phyloP scores from a whole-genome alignment of 2,113 vertebrate species.

The Muscicapa adusta region DNA sequence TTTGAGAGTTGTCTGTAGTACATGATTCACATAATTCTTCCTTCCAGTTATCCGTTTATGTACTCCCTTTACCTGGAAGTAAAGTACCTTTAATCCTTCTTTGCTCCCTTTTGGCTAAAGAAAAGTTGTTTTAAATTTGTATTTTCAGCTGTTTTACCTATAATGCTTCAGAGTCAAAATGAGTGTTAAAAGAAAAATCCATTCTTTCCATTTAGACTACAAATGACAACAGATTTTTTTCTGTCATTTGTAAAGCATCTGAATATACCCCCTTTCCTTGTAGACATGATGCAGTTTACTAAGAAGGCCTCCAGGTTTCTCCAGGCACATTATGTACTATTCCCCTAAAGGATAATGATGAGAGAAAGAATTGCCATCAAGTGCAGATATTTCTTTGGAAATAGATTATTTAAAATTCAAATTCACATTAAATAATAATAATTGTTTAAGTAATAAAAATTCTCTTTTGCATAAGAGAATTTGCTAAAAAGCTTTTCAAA shows the following conservation, averaged over 20 bases:
- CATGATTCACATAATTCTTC: neutral
- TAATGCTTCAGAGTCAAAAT: neutral
- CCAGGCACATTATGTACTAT: neutral
- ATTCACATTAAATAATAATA: neutral
- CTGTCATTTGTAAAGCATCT: neutral
- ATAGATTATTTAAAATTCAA: neutral
- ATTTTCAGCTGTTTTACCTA: neutral
- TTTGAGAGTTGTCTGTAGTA: neutral
- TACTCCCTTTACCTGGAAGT: neutral
- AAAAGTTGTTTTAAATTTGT: neutral
- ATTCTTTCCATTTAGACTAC: neutral
- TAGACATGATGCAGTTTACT: neutral
- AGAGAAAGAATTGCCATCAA: neutral
- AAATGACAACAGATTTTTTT: neutral
- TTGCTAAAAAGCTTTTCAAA: neutral
- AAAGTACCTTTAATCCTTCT: neutral
- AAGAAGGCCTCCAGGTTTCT: neutral
- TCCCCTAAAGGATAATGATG: neutral
- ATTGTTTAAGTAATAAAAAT: neutral
- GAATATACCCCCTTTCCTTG: neutral
- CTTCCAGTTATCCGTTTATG: neutral
- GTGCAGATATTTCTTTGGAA: neutral
- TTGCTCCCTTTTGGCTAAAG: neutral
- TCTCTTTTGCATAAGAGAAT: neutral
- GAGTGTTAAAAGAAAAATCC: neutral